Conservation (phyloP, 1,140 invertebrate species). For the Trichonephila clavipes region DNA sequence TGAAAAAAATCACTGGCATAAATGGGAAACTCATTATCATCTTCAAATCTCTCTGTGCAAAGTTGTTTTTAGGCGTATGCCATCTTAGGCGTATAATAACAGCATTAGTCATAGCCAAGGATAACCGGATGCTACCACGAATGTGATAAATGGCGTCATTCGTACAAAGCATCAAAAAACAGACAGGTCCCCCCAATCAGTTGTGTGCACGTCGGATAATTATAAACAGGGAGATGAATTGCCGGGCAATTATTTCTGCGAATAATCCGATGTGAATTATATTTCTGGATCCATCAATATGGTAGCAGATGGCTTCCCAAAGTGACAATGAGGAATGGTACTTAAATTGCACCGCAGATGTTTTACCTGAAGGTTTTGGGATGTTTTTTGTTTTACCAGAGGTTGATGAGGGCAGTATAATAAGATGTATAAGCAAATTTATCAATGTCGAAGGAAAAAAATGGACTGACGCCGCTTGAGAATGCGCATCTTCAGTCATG, state of each 20-base stretch:
- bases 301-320: conserved; percentile 67
- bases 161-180: conserved; percentile 64
- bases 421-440: conserved; percentile 71
- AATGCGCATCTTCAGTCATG: background rate
- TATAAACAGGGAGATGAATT: conserved; percentile 76
- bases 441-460: conserved; percentile 54
- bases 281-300: conserved; percentile 72
- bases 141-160: conserved; percentile 67
- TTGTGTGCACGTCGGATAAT: conserved; percentile 73
- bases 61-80: conserved; percentile 74
- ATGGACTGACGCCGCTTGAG: conserved; percentile 4
- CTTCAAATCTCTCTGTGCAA: conserved; percentile 17
- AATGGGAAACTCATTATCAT: conserved; percentile 66
- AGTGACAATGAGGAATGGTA: conserved; percentile 75
- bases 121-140: conserved; percentile 65
- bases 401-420: conserved; percentile 66
- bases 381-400: background rate
- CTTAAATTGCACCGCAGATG: conserved; percentile 75
- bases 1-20: background rate
- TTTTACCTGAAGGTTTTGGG: conserved; percentile 55
- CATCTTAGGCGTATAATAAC: conserved; percentile 66
- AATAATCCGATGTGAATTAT: conserved; percentile 73
- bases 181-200: conserved; percentile 40
- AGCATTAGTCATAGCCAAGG: conserved; percentile 69
- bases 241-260: conserved; percentile 71